Evolutionary conservation across 1,140 invertebrate species (phyloP).

Genomic region (Tetranychus urticae): DNA sequence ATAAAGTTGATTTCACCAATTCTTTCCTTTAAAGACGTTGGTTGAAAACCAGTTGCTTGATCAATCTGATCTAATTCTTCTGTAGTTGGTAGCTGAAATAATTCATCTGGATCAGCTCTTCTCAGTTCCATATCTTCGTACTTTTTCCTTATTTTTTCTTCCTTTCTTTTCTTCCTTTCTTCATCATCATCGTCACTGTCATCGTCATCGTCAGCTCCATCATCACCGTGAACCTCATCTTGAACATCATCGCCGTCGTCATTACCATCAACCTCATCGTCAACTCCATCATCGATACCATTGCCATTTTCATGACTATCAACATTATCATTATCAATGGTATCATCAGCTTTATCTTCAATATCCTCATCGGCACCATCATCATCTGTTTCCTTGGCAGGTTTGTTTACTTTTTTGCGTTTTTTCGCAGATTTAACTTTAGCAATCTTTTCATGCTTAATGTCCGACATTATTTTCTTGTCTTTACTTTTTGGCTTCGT

Average conservation of each 20-base stretch:
- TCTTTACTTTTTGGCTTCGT: background rate
- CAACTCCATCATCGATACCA: slow-evolving; percentile 6
- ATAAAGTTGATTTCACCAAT: slow-evolving; percentile 71
- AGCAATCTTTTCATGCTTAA: background rate
- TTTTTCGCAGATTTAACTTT: background rate
- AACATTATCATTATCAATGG: slow-evolving; percentile 19
- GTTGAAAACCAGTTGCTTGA: background rate
- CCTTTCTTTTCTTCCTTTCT: too few species aligned
- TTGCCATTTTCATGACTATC: background rate
- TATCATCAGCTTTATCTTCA: slow-evolving; percentile 20
- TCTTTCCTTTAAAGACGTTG: slow-evolving; percentile 41
- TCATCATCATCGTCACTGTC: too few species aligned
- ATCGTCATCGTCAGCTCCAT: too few species aligned
- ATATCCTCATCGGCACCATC: slow-evolving; percentile 6
- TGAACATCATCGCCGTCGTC: too few species aligned
- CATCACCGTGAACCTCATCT: too few species aligned
- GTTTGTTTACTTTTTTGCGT: too few species aligned
- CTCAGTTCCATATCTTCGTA: too few species aligned
- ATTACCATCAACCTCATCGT: slow-evolving; percentile 15
- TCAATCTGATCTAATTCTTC: slow-evolving; percentile 23
- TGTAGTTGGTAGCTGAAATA: slow-evolving; percentile 1
- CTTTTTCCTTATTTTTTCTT: too few species aligned
- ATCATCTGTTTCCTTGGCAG: slow-evolving; percentile 7
- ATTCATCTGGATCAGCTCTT: slow-evolving; percentile 2
- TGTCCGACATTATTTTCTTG: background rate